phyloP scores from a whole-genome alignment of 2,888 invertebrate genomes.

The Caenorhabditis uteleia region DNA sequence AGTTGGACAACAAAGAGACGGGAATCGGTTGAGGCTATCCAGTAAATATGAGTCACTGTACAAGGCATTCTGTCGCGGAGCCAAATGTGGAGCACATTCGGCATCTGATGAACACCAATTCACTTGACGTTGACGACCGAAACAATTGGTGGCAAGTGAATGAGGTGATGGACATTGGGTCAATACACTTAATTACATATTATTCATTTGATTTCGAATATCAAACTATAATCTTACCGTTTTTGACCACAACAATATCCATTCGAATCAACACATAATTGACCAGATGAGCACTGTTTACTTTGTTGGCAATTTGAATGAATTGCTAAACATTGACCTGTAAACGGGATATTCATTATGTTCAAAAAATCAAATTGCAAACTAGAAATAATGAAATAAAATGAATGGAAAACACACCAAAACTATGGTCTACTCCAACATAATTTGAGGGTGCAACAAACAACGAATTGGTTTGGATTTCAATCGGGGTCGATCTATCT shows the following conservation, averaged over 20 bases:
- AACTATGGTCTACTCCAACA: constrained; percentile 19
- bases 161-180: constrained; percentile 21
- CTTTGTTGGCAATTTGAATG: constrained; percentile 20
- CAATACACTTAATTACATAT: constrained; percentile 8
- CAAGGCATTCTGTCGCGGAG: constrained; percentile 19
- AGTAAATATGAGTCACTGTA: constrained; percentile 8
- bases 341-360: neutral
- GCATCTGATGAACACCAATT: constrained; percentile 25
- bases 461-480: constrained; percentile 19
- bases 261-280: constrained; percentile 22
- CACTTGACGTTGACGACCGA: constrained; percentile 16
- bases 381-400: neutral
- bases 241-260: constrained; percentile 31
- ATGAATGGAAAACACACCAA: constrained; percentile 13
- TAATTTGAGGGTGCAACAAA: constrained; percentile 2
- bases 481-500: too few relatives aligned
- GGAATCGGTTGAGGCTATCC: constrained; percentile 7
- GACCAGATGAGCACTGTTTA: constrained; percentile 14
- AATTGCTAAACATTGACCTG: constrained; percentile 15
- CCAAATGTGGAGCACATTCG: constrained; percentile 34
- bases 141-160: constrained; percentile 14
- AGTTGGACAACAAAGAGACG: constrained; percentile 29
- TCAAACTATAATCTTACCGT: constrained; percentile 7
- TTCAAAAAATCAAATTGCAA: neutral
- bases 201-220: too few relatives aligned